Evolutionary conservation across 2,797 vertebrate species (phyloP).

Genomic region (Mormyrus proboscirostris): DNA sequence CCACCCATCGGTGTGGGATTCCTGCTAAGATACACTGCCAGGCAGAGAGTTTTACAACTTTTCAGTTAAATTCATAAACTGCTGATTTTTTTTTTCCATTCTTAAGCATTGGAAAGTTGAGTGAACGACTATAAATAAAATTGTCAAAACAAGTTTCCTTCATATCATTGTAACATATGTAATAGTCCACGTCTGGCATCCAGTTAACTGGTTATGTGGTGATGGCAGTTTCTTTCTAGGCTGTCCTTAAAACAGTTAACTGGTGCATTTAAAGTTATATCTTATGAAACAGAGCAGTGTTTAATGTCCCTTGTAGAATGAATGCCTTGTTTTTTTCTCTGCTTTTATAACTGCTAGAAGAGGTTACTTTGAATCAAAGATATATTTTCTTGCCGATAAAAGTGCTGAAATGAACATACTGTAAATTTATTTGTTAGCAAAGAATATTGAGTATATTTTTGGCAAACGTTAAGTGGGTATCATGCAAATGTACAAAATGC

Average conservation of each 20-base stretch:
- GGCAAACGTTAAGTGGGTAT: neutral
- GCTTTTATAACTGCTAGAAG: neutral
- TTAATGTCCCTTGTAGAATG: neutral
- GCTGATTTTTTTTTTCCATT: neutral
- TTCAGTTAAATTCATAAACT: neutral
- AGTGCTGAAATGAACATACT: neutral
- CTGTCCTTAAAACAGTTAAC: neutral
- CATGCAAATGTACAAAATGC: neutral
- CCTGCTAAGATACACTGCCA: neutral
- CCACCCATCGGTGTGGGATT: neutral
- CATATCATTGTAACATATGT: neutral
- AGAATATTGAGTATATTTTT: neutral
- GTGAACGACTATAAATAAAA: neutral
- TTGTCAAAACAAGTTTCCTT: neutral
- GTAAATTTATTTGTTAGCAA: neutral
- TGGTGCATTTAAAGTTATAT: neutral
- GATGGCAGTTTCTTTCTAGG: neutral
- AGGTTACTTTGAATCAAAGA: neutral
- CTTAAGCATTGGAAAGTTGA: neutral
- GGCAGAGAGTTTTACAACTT: neutral
- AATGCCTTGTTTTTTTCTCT: neutral
- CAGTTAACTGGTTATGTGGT: neutral
- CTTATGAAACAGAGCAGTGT: neutral
- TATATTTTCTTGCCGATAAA: neutral
- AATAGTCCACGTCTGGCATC: neutral